These are phyloP conservation scores for Sebastes jordani DNA, from an alignment of 2,797 vertebrate genomes.

Conservation along the genomic window DNA sequence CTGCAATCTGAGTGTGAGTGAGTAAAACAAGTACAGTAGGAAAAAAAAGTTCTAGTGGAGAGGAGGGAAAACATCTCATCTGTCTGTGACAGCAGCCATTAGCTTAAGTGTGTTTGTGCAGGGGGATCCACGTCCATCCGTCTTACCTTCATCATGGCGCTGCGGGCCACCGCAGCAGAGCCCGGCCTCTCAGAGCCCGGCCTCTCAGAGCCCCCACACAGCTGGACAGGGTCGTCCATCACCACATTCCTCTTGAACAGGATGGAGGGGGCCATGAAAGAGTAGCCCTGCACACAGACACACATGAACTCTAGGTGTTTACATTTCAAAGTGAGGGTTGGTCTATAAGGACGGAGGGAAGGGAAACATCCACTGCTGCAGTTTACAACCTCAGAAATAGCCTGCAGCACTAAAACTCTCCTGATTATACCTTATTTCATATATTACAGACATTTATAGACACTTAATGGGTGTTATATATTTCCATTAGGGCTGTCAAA, in stretches of 20 bases:
- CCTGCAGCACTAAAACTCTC: not conserved
- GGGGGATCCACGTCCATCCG: conserved; percentile 44
- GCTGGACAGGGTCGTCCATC: conserved; percentile 90
- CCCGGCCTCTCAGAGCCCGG: conserved; percentile 93
- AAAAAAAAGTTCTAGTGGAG: conserved; percentile 7
- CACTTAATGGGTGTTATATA: not conserved
- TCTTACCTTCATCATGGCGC: conserved; percentile 98
- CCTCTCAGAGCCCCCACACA: conserved; percentile 88
- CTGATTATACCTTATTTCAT: not conserved
- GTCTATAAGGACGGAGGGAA: not conserved
- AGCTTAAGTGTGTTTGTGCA: conserved; percentile 67
- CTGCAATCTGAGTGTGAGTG: conserved; percentile 3
- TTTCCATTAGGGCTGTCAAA: too few species aligned
- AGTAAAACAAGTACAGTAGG: conserved; percentile 18
- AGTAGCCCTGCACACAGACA: conserved; percentile 89
- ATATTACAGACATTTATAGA: not conserved
- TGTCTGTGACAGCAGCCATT: conserved; percentile 58
- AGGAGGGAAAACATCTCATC: conserved; percentile 15
- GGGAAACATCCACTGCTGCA: not conserved
- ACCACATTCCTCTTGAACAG: conserved; percentile 98
- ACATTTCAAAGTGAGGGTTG: conserved; percentile 15
- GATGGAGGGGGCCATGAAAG: conserved; percentile 98
- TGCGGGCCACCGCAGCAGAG: conserved; percentile 91
- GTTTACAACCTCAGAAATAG: not conserved
- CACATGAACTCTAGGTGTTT: conserved; percentile 30